Evolutionary conservation across 92 coral and sea anemone genomes (phyloP).

Genomic region (Bergia puertoricense): DNA sequence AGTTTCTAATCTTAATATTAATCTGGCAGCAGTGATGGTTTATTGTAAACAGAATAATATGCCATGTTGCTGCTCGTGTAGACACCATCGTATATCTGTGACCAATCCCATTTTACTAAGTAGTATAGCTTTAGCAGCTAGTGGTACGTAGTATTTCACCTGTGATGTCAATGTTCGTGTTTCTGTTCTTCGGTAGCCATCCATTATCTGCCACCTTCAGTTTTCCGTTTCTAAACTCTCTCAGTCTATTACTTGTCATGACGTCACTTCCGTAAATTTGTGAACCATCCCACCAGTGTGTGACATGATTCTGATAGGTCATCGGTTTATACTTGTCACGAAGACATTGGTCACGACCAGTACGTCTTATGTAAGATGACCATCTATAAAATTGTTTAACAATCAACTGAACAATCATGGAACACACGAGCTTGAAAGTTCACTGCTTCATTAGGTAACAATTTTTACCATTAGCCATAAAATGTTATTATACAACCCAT

Average conservation of each 20-base stretch:
- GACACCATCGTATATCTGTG: neutral
- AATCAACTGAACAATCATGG: neutral
- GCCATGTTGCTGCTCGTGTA: neutral
- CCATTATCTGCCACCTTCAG: constrained; percentile 60
- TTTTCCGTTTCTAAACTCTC: constrained; percentile 64
- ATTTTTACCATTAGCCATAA: no score
- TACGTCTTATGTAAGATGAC: neutral
- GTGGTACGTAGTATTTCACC: constrained; percentile 40
- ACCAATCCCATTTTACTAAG: neutral
- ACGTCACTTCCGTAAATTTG: constrained; percentile 76
- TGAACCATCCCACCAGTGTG: constrained; percentile 93
- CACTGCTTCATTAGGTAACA: neutral
- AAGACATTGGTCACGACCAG: constrained; percentile 26
- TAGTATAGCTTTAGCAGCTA: neutral
- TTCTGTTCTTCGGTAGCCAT: constrained; percentile 58
- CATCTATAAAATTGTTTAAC: neutral
- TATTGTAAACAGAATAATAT: no score
- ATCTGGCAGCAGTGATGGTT: no score
- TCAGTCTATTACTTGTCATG: constrained; percentile 52
- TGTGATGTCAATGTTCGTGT: constrained; percentile 77
- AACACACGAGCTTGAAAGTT: neutral
- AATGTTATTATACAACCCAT: no score
- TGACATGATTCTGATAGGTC: constrained; percentile 81
- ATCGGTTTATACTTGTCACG: constrained; percentile 56
- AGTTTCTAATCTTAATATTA: no score